Evolutionary conservation across 2,888 invertebrate genomes (phyloP), one percentile per base, ranked within the genome.

Genomic region (Heteromyza rotundicornis): DNA sequence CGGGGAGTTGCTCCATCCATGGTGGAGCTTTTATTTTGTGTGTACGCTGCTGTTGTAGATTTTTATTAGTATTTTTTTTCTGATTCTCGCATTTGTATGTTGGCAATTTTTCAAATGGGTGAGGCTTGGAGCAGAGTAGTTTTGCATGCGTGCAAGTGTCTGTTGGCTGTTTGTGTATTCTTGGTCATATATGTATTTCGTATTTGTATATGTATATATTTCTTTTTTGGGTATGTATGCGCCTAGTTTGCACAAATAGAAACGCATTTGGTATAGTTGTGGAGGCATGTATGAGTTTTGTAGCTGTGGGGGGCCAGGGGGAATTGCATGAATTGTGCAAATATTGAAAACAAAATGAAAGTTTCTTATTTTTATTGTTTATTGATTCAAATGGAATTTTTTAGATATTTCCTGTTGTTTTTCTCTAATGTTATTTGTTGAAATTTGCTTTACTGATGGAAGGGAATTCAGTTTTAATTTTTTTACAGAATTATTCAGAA

Each of bases 331-430:
- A 47, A 19, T 47, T 47, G 47, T 47, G 47, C 47, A 47, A 47
- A 47, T 47, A 47, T 47, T 17, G 47, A 47, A 47, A 47, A 47
- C 47, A 19, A 47, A 47, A 47, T 47, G 47, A 47, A 47, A 47
- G 47, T 47, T 47, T 47, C 7, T 19, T n/a, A n/a, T n/a, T n/a
- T n/a, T n/a, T n/a, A n/a, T n/a, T n/a, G n/a, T n/a, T n/a, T n/a
- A 5, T 47, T 47, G 40, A n/a, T 40, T 40, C 14, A 14, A 7
- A 40, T 40, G 5, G 40, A n/a, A n/a, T n/a, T n/a, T 40, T 40
- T 7, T 7, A 2, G 40, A n/a, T n/a, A 40, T 40, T 40, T 40
- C 40, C 40, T 40, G 40, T 40, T 40, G n/a, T n/a, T n/a, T n/a
- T n/a, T n/a, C n/a, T n/a, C n/a, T n/a, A n/a, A n/a, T n/a, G n/a